Base-by-base conservation (phyloP, 1,140 invertebrate genomes). In the Papilio dardanus region DNA sequence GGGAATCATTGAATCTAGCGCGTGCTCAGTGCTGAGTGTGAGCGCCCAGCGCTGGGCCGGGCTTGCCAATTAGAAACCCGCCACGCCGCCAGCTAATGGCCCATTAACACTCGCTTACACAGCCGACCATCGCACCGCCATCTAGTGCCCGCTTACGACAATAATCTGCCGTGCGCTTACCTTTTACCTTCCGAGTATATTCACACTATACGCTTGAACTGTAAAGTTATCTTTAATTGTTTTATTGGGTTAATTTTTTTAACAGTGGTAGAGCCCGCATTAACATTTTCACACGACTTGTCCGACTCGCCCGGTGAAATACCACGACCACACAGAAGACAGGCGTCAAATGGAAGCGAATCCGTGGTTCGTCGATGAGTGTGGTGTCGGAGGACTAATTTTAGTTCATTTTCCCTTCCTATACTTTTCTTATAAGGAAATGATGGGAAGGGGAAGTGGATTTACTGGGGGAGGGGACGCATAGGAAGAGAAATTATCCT, bases 31-130 rank as follows among this genome's bases (percentile, higher is more conserved):
- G 40, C 16, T 42, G 3, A n/a, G 40, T n/a, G 42, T 19, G 4
- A 46, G 42, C 19, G 42, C 42, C 42, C 74, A 76, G 79, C 75
- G 33, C 74, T 58, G 73, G 75, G 65, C 74, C 74, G 68, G 73
- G 78, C 81, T 80, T 81, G 79, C 88, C 89, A 92, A 92, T 92
- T 92, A 92, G 83, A 88, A 82, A 82, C 75, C 40, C 76, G 76
- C 82, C 82, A 75, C 79, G 78, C 79, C 79, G 76, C 80, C 84
- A 76, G 79, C 89, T 88, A 90, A 92, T 91, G 83, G 88, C 73
- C 88, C 83, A 91, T 92, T 92, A 90, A 90, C 91, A 89, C 90
- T 87, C 83, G 85, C 84, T 86, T 82, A 87, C 85, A 86, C 83
- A 75, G 71, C 77, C 83, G 81, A 79, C 82, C 82, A 87, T 87